Evolutionary conservation across 2,113 vertebrate genomes (phyloP).

Genomic region (Ciconia boyciana): DNA sequence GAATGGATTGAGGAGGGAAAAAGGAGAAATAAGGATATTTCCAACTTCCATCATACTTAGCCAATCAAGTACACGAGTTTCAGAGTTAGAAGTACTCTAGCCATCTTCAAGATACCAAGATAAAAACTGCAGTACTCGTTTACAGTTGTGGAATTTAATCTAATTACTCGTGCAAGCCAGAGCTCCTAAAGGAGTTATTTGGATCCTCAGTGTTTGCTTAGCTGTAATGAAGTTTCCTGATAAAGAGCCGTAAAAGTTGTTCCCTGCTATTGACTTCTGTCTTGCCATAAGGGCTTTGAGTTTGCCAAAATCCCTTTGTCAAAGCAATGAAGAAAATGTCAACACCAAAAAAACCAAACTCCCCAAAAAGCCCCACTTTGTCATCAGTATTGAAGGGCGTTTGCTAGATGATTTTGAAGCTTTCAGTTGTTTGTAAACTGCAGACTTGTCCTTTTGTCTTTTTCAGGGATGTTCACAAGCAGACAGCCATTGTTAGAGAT

Average conservation of each 20-base stretch:
- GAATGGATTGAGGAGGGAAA: background rate
- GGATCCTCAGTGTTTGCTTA: background rate
- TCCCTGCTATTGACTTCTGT: background rate
- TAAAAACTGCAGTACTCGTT: background rate
- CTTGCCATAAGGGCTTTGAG: background rate
- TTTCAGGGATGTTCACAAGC: slow-evolving; percentile 91
- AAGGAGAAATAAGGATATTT: background rate
- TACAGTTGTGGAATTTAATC: background rate
- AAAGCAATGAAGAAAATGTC: background rate
- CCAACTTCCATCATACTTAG: background rate
- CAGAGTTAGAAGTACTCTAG: background rate
- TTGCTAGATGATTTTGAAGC: background rate
- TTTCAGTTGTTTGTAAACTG: background rate
- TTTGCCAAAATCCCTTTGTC: background rate
- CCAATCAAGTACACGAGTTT: background rate
- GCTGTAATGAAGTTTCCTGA: background rate
- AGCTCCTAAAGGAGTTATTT: background rate
- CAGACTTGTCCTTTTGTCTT: background rate
- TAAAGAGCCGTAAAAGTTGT: background rate
- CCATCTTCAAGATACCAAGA: background rate
- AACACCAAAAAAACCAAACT: background rate
- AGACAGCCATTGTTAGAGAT: slow-evolving; percentile 88
- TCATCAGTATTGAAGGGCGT: background rate
- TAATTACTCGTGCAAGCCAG: background rate
- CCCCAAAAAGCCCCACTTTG: rapidly evolving